Evolutionary conservation across 1,140 invertebrate species (phyloP), one percentile per base, ranked within the genome.

Genomic region (Galleria mellonella): DNA sequence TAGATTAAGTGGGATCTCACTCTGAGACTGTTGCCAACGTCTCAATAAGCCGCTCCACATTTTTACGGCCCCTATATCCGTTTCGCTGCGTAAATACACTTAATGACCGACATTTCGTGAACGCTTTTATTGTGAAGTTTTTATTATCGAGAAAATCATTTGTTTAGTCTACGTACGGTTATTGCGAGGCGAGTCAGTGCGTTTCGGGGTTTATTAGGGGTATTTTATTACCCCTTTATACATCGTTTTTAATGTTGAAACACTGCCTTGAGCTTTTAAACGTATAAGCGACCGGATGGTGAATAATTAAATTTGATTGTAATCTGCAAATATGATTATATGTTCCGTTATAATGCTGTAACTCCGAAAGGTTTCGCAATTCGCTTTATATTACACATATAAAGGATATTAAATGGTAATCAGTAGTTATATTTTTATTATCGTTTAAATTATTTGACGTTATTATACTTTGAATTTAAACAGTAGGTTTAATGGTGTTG

Each of bases 101-200:
- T 81, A 83, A 83, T 81, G 66, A 68, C 75, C 71, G 67, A 75
- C 76, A 81, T 78, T 77, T 77, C 62, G 68, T 77, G 67, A 76
- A 67, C 68, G 71, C 59, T 79, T 83, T 82, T 79, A 83, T 78
- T 77, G 74, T 81, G 65, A 79, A 79, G 72, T 79, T 79, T 83
- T 83, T 81, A 77, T 73, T 74, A 78, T 78, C 66, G 61, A 64
- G 65, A 77, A 73, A 72, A 73, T 77, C 72, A 71, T 81, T 73
- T 81, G 79, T 81, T 77, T 78, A 79, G 73, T 78, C 64, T 75
- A 72, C 71, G 64, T 76, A 78, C 64, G 67, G 65, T 70, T 75
- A 73, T 74, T 76, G 72, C 72, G 71, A 72, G 58, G 48, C 63
- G 52, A 62, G 47, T 71, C 62, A 57, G 56, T 70, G 63, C 67